phyloP scores from a whole-genome alignment of 1,140 invertebrate genomes.

The Leucophenga varia region DNA sequence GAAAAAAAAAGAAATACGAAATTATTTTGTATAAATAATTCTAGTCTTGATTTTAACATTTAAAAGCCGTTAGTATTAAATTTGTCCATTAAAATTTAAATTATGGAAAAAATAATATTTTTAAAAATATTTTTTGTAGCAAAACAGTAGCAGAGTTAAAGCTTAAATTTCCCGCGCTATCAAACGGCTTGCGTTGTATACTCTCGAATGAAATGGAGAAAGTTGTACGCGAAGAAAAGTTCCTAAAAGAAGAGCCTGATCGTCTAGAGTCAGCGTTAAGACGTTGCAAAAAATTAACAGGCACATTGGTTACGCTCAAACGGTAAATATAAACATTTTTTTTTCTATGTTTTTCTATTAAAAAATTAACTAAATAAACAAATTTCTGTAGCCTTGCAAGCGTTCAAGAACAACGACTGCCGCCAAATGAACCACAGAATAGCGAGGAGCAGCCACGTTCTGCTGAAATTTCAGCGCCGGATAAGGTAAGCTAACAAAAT shows the following conservation, averaged over 20 bases:
- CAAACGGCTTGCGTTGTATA: slow-evolving; percentile 85
- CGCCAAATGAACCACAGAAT: slow-evolving; percentile 62
- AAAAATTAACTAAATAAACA: slow-evolving; percentile 36
- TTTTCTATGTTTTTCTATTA: too few relatives aligned
- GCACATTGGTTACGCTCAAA: slow-evolving; percentile 93
- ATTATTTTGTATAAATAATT: too few relatives aligned
- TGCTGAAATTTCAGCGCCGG: slow-evolving; percentile 64
- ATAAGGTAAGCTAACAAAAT: slow-evolving; percentile 63
- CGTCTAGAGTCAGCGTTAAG: slow-evolving; percentile 85
- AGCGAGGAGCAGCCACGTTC: slow-evolving; percentile 70
- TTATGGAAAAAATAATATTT: too few relatives aligned
- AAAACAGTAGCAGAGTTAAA: slow-evolving; percentile 96
- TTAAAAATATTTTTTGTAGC: slow-evolving; percentile 61
- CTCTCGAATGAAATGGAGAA: slow-evolving; percentile 92
- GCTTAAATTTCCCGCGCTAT: slow-evolving; percentile 83
- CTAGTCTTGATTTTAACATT: too few relatives aligned
- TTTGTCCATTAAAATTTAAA: too few relatives aligned
- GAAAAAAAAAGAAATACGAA: too few relatives aligned
- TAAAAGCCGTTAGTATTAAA: too few relatives aligned
- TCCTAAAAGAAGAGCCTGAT: slow-evolving; percentile 93
- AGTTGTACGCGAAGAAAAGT: slow-evolving; percentile 91
- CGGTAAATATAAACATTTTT: slow-evolving; percentile 64
- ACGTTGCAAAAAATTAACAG: slow-evolving; percentile 94
- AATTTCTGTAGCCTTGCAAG: slow-evolving; percentile 94
- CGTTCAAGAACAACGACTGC: slow-evolving; percentile 89